Conservation (phyloP, 1,140 invertebrate genomes). For the Drosophila micromelanica region DNA sequence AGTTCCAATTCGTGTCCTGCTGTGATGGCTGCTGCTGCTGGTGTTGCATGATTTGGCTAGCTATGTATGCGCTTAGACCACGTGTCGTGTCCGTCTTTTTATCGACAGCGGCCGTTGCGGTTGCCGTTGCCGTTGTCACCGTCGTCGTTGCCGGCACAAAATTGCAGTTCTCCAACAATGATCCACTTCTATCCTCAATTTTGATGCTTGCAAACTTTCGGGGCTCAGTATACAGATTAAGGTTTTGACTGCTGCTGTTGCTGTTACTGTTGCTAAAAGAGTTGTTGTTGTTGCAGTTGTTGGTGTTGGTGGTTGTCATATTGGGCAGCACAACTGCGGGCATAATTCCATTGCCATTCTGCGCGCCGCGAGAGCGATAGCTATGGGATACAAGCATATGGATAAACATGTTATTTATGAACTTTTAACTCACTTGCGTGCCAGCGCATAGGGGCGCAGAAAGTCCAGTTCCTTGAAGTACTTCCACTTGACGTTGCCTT, state of each 20-base stretch:
- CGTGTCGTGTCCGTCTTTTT: constrained; percentile 46
- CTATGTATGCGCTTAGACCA: constrained; percentile 38
- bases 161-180: constrained; percentile 56
- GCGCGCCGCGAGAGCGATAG: constrained; percentile 66
- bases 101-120: constrained; percentile 19
- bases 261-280: constrained; percentile 63
- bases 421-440: constrained; percentile 64
- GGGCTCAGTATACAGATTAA: constrained; percentile 37
- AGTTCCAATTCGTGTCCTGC: constrained; percentile 71
- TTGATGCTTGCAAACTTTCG: constrained; percentile 57
- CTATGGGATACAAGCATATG: constrained; percentile 21
- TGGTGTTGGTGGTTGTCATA: neutral
- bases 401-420: neutral
- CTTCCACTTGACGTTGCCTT: constrained; percentile 77
- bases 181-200: constrained; percentile 56
- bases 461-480: constrained; percentile 82
- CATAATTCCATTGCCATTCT: constrained; percentile 27
- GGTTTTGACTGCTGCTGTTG: constrained; percentile 60
- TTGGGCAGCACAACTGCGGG: constrained; percentile 10
- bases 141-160: constrained; percentile 48
- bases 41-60: constrained; percentile 59
- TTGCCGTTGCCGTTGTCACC: constrained; percentile 26
- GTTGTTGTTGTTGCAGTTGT: constrained; percentile 14
- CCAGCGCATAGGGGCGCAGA: constrained; percentile 72
- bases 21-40: constrained; percentile 54